Evolutionary conservation across 2,797 vertebrate genomes (phyloP).

Genomic region (Graptemys geographica): DNA sequence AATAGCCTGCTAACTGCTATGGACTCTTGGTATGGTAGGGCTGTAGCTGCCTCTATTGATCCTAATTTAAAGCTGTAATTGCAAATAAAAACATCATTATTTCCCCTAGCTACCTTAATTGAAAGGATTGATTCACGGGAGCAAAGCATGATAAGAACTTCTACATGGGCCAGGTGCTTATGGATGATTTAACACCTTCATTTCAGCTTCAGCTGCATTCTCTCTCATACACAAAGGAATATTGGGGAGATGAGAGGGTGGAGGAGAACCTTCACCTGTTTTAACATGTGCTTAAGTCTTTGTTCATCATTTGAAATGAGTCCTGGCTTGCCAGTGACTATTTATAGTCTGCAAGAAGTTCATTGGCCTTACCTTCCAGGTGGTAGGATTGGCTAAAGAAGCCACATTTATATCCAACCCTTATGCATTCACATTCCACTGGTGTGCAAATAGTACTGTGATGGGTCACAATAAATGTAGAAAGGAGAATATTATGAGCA

Average conservation of each 20-base stretch:
- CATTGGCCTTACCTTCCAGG: neutral
- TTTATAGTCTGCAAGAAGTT: neutral
- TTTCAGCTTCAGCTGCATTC: neutral
- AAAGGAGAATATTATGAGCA: neutral
- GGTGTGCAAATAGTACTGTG: neutral
- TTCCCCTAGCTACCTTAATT: constrained; percentile 65
- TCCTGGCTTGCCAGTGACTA: neutral
- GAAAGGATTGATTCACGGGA: constrained; percentile 77
- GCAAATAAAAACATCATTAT: constrained; percentile 87
- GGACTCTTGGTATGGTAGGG: constrained; percentile 58
- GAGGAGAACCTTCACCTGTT: neutral
- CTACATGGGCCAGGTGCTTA: constrained; percentile 21
- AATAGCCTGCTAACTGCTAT: constrained; percentile 47
- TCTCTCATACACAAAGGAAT: neutral
- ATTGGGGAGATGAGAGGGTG: neutral
- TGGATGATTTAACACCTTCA: constrained; percentile 44
- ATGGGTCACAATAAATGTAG: neutral
- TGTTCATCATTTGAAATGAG: neutral
- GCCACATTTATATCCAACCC: fast-evolving
- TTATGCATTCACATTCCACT: neutral
- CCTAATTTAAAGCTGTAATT: constrained; percentile 86
- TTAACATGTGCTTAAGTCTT: neutral
- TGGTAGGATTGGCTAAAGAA: neutral
- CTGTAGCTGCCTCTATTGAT: constrained; percentile 86
- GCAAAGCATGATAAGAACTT: constrained; percentile 46